Base-by-base conservation (phyloP, 1,140 invertebrate species). In the Oncopeltus fasciatus region DNA sequence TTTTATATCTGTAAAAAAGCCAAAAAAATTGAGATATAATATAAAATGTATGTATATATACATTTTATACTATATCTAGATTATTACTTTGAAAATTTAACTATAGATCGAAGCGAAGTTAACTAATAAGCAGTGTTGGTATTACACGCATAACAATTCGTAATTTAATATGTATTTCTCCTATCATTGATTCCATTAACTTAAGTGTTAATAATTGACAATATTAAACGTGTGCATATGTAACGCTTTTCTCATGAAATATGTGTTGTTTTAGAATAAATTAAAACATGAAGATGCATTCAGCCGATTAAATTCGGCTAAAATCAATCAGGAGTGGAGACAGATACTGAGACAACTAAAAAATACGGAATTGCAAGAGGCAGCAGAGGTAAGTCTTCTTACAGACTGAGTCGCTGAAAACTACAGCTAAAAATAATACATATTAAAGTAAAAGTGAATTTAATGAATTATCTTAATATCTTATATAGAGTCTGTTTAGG, bases 301-400 rank as follows among this genome's bases (percentile, higher is more conserved):
- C 72, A 78, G 83, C 1, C 80, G 86, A 60, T 74, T 88, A 29
- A 90, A 90, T 70, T 80, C 81, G 64, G 86, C 87, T 0, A 90
- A 90, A 74, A 84, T 90, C 20, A 88, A 90, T 69, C 84, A 88
- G 73, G 81, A 87, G 70, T 90, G 87, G 87, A 79, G 87, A 59
- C 82, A 81, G 47, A 79, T 86, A 63, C 73, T 90, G 57, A 76
- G 87, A 5, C 80, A 81, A 72, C 79, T 84, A 49, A 90, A 89
- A 76, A 82, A 82, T 64, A 80, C 81, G 47, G 83, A 88, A 69
- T 77, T 89, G 70, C 77, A 82, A 28, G 71, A 81, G 12, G 79
- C 86, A 57, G 77, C 87, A 4, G 73, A 83, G 70, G 82, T 81
- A 72, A 64, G 27, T 56, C 12, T 18, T 9, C 5, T 24, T 49